These are phyloP conservation scores for Amblyjoppa proteus DNA, from an alignment of 2,888 invertebrate species.

Conservation along the genomic window DNA sequence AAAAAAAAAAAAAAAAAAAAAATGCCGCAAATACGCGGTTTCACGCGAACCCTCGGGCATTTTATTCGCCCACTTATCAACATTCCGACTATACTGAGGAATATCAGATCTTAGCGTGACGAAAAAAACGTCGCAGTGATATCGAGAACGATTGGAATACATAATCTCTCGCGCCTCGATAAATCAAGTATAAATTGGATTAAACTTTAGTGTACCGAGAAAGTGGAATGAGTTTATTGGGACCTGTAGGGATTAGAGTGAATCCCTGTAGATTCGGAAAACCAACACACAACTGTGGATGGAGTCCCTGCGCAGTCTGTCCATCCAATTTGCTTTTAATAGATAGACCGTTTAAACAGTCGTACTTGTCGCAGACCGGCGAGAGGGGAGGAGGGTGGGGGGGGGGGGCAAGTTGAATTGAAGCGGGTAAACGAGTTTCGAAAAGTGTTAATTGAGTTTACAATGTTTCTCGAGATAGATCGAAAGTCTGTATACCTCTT, in stretches of 20 bases:
- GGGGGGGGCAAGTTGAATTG: constrained; percentile 76
- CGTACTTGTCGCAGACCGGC: constrained; percentile 66
- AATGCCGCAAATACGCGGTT: not conserved
- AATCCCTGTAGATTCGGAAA: not conserved
- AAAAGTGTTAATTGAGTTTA: constrained; percentile 76
- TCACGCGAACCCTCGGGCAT: not conserved
- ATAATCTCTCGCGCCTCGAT: not conserved
- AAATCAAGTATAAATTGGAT: not conserved
- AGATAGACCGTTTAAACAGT: constrained; percentile 58
- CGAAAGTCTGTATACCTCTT: constrained; percentile 53
- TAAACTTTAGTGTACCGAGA: not conserved
- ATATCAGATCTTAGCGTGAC: not conserved
- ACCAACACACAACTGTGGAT: constrained; percentile 14
- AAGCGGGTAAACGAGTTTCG: constrained; percentile 74
- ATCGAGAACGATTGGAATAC: not conserved
- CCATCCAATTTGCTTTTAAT: constrained; percentile 50
- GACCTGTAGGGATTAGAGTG: not conserved
- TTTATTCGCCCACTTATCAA: not conserved
- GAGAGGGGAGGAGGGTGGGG: not conserved
- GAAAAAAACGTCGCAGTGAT: not conserved
- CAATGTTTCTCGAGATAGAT: constrained; percentile 62
- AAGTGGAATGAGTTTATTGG: not conserved
- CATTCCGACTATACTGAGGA: not conserved
- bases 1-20: not conserved
- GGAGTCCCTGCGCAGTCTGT: constrained; percentile 33